phyloP scores from a whole-genome alignment of 2,888 invertebrate species.

The Cosmia trapezina region DNA sequence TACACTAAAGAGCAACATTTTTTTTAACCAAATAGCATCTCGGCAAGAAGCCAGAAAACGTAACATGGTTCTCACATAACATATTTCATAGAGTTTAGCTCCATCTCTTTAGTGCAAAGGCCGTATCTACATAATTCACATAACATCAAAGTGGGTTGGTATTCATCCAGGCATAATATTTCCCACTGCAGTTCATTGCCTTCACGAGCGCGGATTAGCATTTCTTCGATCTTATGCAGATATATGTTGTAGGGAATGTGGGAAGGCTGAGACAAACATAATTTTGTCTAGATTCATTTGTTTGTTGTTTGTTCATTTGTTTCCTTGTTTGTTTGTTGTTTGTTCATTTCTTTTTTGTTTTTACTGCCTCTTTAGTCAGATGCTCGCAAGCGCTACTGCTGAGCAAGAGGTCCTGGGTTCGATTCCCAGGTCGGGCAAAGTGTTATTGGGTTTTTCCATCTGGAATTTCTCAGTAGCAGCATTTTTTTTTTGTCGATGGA shows the following conservation, averaged over 20 bases:
- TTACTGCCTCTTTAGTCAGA: too few species aligned
- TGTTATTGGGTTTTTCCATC: too few species aligned
- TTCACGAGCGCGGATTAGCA: conserved; percentile 52
- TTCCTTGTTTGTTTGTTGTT: too few species aligned
- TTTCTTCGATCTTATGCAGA: conserved; percentile 60
- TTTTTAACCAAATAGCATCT: conserved; percentile 21
- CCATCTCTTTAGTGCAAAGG: conserved; percentile 37
- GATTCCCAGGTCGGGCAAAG: too few species aligned
- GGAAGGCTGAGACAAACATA: neutral
- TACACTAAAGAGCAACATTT: too few species aligned
- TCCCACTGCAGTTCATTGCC: conserved; percentile 60
- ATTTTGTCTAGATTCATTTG: neutral
- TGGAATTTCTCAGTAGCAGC: too few species aligned
- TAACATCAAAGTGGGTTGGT: conserved; percentile 59
- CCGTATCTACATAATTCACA: conserved; percentile 55
- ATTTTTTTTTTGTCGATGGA: too few species aligned
- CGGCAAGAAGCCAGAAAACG: conserved; percentile 32
- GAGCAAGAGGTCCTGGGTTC: too few species aligned
- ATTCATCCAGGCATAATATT: conserved; percentile 54
- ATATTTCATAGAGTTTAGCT: conserved; percentile 32
- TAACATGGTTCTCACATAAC: conserved; percentile 27
- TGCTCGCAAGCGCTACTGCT: too few species aligned
- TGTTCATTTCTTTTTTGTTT: too few species aligned
- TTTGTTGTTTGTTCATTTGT: too few species aligned
- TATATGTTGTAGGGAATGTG: conserved; percentile 31